A percentile compares a stretch with the other conserved stretches of the same genome.
Conservation (phyloP, 2,888 invertebrate genomes). For the Chloroclysta siterata region DNA sequence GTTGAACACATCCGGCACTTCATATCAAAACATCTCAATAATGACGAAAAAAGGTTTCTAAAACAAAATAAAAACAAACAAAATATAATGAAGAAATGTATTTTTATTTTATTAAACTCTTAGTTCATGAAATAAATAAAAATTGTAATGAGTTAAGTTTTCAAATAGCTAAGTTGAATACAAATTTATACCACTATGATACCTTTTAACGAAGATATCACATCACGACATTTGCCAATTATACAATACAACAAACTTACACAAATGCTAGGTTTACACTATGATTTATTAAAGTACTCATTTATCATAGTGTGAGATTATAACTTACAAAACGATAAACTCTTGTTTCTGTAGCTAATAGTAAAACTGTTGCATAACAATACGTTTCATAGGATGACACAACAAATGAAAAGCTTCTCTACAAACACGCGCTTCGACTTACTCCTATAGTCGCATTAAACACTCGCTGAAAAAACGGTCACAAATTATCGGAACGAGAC, state of each 20-base stretch:
- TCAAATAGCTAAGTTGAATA: constrained; percentile 59
- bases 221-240: constrained; percentile 34
- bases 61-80: constrained; percentile 26
- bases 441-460: no score
- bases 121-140: constrained; percentile 64
- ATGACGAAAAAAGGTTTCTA: background rate
- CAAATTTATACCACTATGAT: constrained; percentile 57
- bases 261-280: constrained; percentile 30
- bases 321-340: constrained; percentile 17
- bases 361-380: constrained; percentile 12
- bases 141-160: constrained; percentile 66
- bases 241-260: constrained; percentile 39
- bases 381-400: constrained; percentile 15
- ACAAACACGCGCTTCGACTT: constrained; percentile 23
- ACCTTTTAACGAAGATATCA: constrained; percentile 28
- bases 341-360: constrained; percentile 2
- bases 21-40: background rate
- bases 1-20: background rate
- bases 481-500: no score
- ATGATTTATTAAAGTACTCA: constrained; percentile 26
- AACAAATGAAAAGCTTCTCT: constrained; percentile 29
- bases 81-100: constrained; percentile 43
- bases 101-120: constrained; percentile 49
- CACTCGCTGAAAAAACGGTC: no score
- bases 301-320: constrained; percentile 27